These are phyloP conservation scores for Chloebia gouldiae DNA, from an alignment of 2,113 vertebrate species.

Conservation along the genomic window DNA sequence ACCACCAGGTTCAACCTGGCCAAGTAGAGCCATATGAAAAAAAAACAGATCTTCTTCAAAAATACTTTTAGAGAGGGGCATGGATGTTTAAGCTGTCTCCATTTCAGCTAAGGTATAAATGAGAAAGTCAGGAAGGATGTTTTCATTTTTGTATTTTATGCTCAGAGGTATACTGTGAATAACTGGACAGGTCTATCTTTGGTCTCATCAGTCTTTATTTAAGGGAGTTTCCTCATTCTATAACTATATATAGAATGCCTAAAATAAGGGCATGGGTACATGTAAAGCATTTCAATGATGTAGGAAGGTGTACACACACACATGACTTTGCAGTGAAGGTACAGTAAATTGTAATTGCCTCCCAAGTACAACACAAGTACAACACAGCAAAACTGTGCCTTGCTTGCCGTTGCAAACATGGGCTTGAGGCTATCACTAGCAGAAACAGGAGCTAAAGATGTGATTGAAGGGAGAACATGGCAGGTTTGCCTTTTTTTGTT, in stretches of 20 bases:
- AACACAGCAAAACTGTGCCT: neutral
- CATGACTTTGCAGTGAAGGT: neutral
- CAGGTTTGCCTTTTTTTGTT: neutral
- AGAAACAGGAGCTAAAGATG: neutral
- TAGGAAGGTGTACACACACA: neutral
- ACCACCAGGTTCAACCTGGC: neutral
- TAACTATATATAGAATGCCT: neutral
- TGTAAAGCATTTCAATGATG: neutral
- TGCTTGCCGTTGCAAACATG: neutral
- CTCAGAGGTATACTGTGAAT: neutral
- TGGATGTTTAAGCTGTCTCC: neutral
- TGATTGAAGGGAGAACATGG: neutral
- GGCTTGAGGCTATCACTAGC: neutral
- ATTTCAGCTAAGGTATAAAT: neutral
- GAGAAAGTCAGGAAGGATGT: neutral
- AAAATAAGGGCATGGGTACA: neutral
- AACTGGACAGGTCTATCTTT: neutral
- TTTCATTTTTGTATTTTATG: neutral
- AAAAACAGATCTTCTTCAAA: neutral
- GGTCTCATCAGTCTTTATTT: neutral
- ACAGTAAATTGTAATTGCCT: neutral
- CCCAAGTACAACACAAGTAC: neutral
- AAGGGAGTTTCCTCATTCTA: neutral
- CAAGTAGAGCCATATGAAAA: neutral
- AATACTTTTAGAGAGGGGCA: neutral